Percentiles rank a stretch among this genome's conserved stretches.
phyloP scores from a whole-genome alignment of 2,888 invertebrate genomes.

The Zonitis immaculata region DNA sequence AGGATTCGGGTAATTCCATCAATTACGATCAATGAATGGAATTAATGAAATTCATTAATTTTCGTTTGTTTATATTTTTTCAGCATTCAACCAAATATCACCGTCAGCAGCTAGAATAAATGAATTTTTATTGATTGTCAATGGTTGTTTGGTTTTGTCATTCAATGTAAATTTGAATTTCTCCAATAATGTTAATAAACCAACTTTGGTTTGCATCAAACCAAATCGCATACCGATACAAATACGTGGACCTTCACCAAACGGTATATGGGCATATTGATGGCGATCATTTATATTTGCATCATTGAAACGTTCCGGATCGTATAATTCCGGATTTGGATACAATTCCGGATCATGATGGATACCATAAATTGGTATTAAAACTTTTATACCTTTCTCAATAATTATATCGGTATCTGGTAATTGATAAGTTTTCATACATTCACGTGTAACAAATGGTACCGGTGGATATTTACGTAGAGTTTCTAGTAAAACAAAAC shows the following conservation, averaged over 20 bases:
- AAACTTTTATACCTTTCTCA: conserved; percentile 35
- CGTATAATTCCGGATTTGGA: no score
- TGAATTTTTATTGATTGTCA: conserved; percentile 18
- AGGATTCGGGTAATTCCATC: no score
- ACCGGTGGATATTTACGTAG: conserved; percentile 41
- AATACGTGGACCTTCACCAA: no score
- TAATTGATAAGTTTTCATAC: conserved; percentile 29
- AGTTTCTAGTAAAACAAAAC: conserved; percentile 40
- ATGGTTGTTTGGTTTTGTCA: conserved; percentile 26
- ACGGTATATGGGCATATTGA: no score
- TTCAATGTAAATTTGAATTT: conserved; percentile 29
- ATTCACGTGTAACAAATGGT: conserved; percentile 22
- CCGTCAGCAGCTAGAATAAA: conserved; percentile 20
- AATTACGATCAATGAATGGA: no score
- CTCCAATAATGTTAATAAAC: conserved; percentile 26
- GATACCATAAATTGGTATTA: no score
- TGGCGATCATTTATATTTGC: no score
- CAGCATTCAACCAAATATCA: conserved; percentile 23
- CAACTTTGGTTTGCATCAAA: conserved; percentile 35
- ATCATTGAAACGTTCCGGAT: no score
- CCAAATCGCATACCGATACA: conserved; percentile 35
- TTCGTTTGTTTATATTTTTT: no score
- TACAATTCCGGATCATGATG: no score
- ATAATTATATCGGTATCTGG: conserved; percentile 35
- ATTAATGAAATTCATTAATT: no score